A percentile compares a stretch with the other conserved stretches of the same genome.
phyloP scores from a whole-genome alignment of 2,888 invertebrate genomes.

The Yponomeuta cagnagella region DNA sequence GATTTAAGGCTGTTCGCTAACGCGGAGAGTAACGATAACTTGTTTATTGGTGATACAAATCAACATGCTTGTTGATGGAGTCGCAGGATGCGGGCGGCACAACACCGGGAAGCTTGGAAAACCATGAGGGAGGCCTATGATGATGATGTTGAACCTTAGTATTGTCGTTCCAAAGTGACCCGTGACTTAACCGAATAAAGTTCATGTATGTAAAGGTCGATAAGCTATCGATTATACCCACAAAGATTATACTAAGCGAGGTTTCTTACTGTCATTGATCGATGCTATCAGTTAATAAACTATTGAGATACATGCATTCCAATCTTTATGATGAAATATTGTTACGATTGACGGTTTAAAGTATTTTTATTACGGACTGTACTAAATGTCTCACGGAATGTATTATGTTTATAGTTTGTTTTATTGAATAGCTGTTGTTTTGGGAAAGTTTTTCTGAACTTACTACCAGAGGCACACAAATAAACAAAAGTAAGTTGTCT shows the following conservation, averaged over 20 bases:
- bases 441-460: background rate
- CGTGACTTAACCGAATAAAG: no score
- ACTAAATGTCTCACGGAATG: background rate
- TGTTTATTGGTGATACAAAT: no score
- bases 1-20: conserved; percentile 1
- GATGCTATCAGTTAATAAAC: background rate
- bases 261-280: background rate
- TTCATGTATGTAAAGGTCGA: no score
- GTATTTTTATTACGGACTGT: conserved; percentile 2
- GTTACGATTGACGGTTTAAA: conserved; percentile 8
- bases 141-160: no score
- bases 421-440: conserved; percentile 1
- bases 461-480: no score
- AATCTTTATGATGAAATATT: background rate
- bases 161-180: no score
- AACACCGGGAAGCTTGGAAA: no score
- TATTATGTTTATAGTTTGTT: background rate
- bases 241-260: background rate
- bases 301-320: background rate
- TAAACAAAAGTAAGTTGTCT: no score
- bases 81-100: no score
- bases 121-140: no score
- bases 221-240: no score
- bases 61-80: no score
- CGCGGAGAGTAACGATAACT: background rate